Base-by-base conservation (phyloP, 2,888 invertebrate genomes). In the Leptura quadrifasciata region DNA sequence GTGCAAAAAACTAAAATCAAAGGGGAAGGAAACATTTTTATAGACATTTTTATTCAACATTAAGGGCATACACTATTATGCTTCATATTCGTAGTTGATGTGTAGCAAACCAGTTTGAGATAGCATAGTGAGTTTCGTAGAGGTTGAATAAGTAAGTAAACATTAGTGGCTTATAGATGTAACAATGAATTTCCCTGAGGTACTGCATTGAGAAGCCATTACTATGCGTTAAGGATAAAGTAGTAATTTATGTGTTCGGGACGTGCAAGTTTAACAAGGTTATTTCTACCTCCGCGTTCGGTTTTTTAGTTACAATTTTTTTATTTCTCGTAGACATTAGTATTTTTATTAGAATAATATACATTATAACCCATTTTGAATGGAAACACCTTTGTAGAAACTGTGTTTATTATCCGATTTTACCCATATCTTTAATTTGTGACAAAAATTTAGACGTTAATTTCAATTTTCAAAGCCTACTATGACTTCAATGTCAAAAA, bases 1-100 rank as follows among this genome's bases (percentile, higher is more conserved):
- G 87, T 80, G 82, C 76, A 76, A 86, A 86, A 82, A 74, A 85
- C 72, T 87, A 85, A 81, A 79, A 58, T 60, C 58, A 68, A 58
- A 47, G 58, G 47, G 72, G 39, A 58, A 21, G 54, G 58, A 70
- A 61, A 57, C 24, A 21, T n/a, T 74, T 57, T 54, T 64, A 58
- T 31, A 57, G 47, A 70, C 55, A 69, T 69, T 69, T 69, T 47
- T 39, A 69, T 20, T 58, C 69, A 69, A 55, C 57, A 58, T 57
- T 58, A 69, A 75, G 75, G 75, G 75, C 78, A 77, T 76, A 74
- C 79, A 76, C 72, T 75, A 77, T 77, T 78, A 80, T 79, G 82
- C 80, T 82, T 83, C 79, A 80, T 80, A 78, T 80, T 81, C 73
- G 77, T 82, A 81, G 81, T 83, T 80, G 75, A 78, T 80, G 82